Base-by-base conservation (phyloP, 2,797 vertebrate genomes). In the Spinus pinus region DNA sequence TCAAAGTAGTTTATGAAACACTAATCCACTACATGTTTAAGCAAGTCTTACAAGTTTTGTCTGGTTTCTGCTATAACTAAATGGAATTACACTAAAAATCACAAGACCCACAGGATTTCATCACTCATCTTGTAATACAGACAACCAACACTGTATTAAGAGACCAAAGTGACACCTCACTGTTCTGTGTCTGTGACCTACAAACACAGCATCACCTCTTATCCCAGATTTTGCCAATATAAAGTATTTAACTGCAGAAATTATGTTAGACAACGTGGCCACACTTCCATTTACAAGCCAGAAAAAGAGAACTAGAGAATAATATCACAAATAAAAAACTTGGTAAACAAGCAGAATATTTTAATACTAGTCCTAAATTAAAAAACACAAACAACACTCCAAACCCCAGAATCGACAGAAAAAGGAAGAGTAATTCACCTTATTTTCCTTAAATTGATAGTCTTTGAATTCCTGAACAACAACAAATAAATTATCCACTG, bases 401-500 rank as follows among this genome's bases (percentile, higher is more conserved):
- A 39, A 73, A n/a, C 6, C 10, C 20, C 25, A 41, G 3, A 22
- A 4, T 8, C 2, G 13, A 22, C 0, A 12, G 12, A 28, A 60
- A 54, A 50, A 7, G 1, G 17, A 24, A 2, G 7, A 20, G 54
- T 7, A 53, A 58, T 97, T 95, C 94, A 99, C 99, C 99, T 99
- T 99, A 56, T 95, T 98, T 70, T 98, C 98, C 97, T 99, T 99
- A 92, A 99, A 99, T 7, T 97, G 97, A 70, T 98, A 99, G 90
- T 98, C 98, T 67, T 98, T 98, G 97, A 98, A 99, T 71, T 99
- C 98, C 62, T 99, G 96, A 81, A 99, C 98, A 23, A 99, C 98
- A 56, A 99, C 99, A 97, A 99, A 99, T 56, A 99, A 97, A 90
- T 99, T 99, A 97, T 99, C 99, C 94, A 99, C 98, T 47, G 99